phyloP scores from a whole-genome alignment of 2,888 invertebrate genomes.

The Holacanthella duospinosa region DNA sequence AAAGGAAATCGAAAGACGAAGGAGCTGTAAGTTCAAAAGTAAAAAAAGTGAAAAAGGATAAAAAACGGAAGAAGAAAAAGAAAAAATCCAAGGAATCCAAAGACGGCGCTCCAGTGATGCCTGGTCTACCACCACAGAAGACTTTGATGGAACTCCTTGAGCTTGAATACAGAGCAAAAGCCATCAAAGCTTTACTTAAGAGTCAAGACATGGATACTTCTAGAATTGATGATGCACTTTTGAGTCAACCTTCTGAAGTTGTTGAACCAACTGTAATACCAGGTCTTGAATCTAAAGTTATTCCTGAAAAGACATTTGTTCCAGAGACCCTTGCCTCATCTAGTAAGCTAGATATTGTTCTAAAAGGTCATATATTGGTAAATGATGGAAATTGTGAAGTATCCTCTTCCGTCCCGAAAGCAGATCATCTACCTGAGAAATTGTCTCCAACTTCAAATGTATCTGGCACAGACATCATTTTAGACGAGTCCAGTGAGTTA shows the following conservation, averaged over 20 bases:
- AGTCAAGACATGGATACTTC: conserved; percentile 36
- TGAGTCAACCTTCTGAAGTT: background rate
- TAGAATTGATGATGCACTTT: conserved; percentile 16
- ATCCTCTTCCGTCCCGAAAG: no score
- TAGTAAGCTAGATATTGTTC: no score
- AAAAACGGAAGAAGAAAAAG: conserved; percentile 20
- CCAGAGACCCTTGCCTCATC: no score
- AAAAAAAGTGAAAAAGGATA: conserved; percentile 6
- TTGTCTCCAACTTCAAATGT: no score
- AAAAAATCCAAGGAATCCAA: conserved; percentile 9
- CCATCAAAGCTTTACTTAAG: conserved; percentile 44
- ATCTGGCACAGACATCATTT: no score
- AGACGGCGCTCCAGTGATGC: background rate
- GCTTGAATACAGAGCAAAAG: conserved; percentile 44
- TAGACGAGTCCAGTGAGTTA: no score
- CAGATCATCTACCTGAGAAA: no score
- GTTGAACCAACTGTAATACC: no score
- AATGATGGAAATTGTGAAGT: no score
- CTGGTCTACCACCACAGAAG: conserved; percentile 18
- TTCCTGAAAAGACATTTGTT: no score
- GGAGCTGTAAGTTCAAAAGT: background rate
- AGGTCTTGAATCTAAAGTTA: no score
- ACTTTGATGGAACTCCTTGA: conserved; percentile 43
- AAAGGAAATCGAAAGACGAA: conserved; percentile 5
- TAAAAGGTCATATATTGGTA: no score